Evolutionary conservation across 2,888 invertebrate species (phyloP).

Genomic region (Amaurobius ferox): DNA sequence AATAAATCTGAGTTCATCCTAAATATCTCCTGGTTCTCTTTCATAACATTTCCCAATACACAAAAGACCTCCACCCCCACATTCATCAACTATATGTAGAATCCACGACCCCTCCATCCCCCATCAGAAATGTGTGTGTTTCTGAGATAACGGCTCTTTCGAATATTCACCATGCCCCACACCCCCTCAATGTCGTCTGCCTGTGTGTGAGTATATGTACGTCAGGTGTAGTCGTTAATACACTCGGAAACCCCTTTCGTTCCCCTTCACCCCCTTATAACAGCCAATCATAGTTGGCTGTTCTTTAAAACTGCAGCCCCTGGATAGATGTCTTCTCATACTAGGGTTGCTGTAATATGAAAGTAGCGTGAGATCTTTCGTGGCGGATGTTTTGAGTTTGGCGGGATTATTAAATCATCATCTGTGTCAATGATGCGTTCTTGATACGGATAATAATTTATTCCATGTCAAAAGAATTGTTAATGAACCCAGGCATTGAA

Average conservation of each 20-base stretch:
- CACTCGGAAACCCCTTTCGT: conserved; percentile 9
- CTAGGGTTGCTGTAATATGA: not conserved
- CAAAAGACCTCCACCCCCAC: conserved; percentile 3
- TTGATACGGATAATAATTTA: no score
- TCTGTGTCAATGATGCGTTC: no score
- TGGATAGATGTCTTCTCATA: conserved; percentile 14
- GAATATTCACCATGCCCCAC: not conserved
- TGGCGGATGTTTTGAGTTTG: not conserved
- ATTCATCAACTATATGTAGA: conserved; percentile 6
- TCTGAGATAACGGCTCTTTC: conserved; percentile 14
- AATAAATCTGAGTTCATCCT: conserved; percentile 11
- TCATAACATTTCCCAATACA: conserved; percentile 7
- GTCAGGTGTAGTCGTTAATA: conserved; percentile 16
- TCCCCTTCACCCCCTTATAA: conserved; percentile 6
- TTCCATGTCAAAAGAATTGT: no score
- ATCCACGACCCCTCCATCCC: not conserved
- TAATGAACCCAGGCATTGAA: no score
- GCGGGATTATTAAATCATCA: not conserved
- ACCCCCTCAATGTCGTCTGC: not conserved
- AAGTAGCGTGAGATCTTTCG: not conserved
- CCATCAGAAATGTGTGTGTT: conserved; percentile 6
- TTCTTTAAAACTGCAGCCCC: conserved; percentile 16
- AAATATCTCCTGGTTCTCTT: not conserved
- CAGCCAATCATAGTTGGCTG: conserved; percentile 14
- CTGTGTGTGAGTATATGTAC: conserved; percentile 6